A percentile compares a stretch with the other conserved stretches of the same genome.
Conservation (phyloP, 2,888 invertebrate genomes). For the Camptogramma bilineatum region DNA sequence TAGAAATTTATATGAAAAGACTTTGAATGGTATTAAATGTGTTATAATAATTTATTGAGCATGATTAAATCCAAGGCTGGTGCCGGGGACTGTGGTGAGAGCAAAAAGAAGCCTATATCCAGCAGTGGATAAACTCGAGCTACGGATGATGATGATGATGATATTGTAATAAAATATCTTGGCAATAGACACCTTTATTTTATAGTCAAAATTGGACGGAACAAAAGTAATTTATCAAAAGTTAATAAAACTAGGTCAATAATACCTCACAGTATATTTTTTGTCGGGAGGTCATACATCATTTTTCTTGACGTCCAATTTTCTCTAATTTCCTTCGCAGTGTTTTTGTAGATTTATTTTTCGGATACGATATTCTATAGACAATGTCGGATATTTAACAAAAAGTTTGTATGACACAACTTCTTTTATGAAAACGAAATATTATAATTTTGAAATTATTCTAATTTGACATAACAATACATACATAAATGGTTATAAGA, state of each 20-base stretch:
- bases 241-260: constrained; percentile 65
- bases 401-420: not conserved
- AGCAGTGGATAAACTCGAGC: too few relatives aligned
- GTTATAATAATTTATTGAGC: not conserved
- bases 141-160: too few relatives aligned
- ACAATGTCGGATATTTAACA: not conserved
- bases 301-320: constrained; percentile 74
- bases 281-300: constrained; percentile 70
- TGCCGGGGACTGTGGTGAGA: too few relatives aligned
- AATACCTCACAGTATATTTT: constrained; percentile 58
- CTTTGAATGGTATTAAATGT: too few relatives aligned
- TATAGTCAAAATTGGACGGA: constrained; percentile 28
- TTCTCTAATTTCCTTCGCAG: constrained; percentile 62
- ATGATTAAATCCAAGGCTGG: too few relatives aligned
- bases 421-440: too few relatives aligned
- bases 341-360: constrained; percentile 20
- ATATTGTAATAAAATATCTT: not conserved
- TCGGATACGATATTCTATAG: not conserved
- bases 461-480: not conserved
- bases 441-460: too few relatives aligned
- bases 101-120: too few relatives aligned
- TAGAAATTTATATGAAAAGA: too few relatives aligned
- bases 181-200: constrained; percentile 35
- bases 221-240: constrained; percentile 64
- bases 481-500: too few relatives aligned